Percentiles rank a stretch among this genome's conserved stretches.
Conservation (phyloP, 2,797 vertebrate species). For the Toxotes lorentzi region DNA sequence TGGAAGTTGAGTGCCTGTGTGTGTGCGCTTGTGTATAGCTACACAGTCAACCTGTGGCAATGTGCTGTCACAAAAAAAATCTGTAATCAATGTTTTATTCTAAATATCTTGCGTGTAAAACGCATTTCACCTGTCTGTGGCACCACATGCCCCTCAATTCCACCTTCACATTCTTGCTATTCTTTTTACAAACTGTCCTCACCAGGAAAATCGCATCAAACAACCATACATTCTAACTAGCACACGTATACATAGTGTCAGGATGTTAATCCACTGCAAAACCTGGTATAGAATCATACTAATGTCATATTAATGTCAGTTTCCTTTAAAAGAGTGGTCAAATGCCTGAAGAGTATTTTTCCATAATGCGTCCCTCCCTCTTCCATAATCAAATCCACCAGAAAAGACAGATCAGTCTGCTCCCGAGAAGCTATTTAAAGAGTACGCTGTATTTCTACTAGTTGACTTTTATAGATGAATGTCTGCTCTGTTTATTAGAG, state of each 20-base stretch:
- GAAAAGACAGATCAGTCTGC: conserved; percentile 1
- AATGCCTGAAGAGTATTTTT: background rate
- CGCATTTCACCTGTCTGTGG: conserved; percentile 10
- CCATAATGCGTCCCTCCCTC: background rate
- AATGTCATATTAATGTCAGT: background rate
- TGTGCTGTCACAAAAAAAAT: background rate
- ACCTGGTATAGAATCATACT: background rate
- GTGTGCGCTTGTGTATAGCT: conserved; percentile 3
- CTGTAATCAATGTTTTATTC: background rate
- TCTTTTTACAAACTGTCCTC: background rate
- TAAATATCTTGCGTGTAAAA: conserved; percentile 4
- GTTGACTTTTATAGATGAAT: conserved; percentile 14
- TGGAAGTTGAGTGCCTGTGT: background rate
- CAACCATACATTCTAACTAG: background rate
- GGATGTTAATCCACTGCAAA: background rate
- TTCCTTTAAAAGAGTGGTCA: background rate
- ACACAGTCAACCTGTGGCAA: conserved; percentile 1
- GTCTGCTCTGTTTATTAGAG: conserved; percentile 20
- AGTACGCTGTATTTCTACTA: background rate
- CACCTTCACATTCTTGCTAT: background rate
- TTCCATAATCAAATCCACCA: conserved; percentile 7
- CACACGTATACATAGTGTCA: background rate
- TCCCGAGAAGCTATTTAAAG: conserved; percentile 1
- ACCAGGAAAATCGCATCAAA: background rate
- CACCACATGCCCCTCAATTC: background rate